These are phyloP conservation scores for Pipistrellus nathusii DNA, from an alignment of 2,797 vertebrate genomes.

Conservation along the genomic window DNA sequence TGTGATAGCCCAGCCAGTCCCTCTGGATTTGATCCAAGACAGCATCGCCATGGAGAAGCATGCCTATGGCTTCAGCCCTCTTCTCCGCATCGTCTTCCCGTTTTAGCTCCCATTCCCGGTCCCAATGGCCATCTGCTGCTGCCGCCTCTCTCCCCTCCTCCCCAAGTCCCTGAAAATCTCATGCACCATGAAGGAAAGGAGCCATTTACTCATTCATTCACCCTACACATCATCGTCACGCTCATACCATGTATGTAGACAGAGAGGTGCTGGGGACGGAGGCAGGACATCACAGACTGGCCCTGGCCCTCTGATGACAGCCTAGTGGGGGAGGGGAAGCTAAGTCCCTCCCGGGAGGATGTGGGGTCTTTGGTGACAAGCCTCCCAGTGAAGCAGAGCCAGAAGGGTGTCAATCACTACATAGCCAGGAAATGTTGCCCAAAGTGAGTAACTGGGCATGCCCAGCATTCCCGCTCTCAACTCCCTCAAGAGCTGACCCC, in stretches of 20 bases:
- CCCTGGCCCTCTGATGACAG: neutral
- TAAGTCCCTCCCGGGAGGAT: rapidly evolving
- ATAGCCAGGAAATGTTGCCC: neutral
- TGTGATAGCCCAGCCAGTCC: neutral
- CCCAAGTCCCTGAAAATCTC: neutral
- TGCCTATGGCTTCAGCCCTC: neutral
- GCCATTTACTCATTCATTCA: neutral
- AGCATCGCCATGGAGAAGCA: neutral
- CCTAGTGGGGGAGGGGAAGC: neutral
- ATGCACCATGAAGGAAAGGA: rapidly evolving
- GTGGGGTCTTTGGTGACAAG: neutral
- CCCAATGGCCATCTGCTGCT: neutral
- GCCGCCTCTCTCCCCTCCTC: neutral
- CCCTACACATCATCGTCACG: neutral
- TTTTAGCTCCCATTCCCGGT: neutral
- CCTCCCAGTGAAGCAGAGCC: neutral
- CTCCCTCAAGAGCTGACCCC: neutral
- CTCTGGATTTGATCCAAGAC: conserved; percentile 4
- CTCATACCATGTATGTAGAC: rapidly evolving
- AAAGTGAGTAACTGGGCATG: rapidly evolving
- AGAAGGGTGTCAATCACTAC: neutral
- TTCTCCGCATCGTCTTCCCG: neutral
- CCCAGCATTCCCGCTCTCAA: neutral
- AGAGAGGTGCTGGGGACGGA: neutral
- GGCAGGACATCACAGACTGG: rapidly evolving